phyloP scores from a whole-genome alignment of 2,888 invertebrate genomes.

The Drosophila tanythrix region DNA sequence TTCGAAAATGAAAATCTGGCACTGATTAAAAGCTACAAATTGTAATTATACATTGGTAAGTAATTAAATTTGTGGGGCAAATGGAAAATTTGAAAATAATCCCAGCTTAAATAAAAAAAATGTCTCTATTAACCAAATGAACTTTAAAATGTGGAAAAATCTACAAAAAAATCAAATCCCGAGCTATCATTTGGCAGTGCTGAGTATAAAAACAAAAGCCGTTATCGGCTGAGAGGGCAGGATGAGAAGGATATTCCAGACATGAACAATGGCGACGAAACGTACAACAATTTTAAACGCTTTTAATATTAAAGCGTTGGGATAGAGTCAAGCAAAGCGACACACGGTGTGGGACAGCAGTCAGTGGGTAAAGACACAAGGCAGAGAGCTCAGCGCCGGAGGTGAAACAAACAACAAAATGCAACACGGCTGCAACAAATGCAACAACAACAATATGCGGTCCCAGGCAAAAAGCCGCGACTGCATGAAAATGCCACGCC shows the following conservation, averaged over 20 bases:
- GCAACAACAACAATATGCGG: constrained; percentile 49
- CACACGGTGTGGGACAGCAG: not conserved
- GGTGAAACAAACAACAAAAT: constrained; percentile 53
- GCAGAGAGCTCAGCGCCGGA: constrained; percentile 14
- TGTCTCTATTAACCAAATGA: not conserved
- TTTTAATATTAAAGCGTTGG: constrained; percentile 78
- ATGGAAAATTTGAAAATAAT: not conserved
- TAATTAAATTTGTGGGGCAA: not conserved
- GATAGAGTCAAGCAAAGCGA: constrained; percentile 47
- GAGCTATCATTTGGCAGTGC: not conserved
- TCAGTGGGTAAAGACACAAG: constrained; percentile 6
- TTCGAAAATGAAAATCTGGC: not conserved
- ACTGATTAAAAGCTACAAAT: not conserved
- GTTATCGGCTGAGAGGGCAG: not conserved
- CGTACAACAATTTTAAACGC: constrained; percentile 68
- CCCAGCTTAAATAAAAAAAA: not conserved
- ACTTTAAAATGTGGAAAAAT: not conserved
- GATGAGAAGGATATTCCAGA: constrained; percentile 20
- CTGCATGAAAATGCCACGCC: constrained; percentile 47
- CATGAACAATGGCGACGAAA: constrained; percentile 68
- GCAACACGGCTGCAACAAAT: constrained; percentile 62
- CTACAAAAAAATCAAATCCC: not conserved
- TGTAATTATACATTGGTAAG: not conserved
- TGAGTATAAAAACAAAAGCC: constrained; percentile 40
- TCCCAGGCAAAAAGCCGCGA: constrained; percentile 55